Base-by-base conservation (phyloP, 2,797 vertebrate genomes). In the Pangasius macronema region DNA sequence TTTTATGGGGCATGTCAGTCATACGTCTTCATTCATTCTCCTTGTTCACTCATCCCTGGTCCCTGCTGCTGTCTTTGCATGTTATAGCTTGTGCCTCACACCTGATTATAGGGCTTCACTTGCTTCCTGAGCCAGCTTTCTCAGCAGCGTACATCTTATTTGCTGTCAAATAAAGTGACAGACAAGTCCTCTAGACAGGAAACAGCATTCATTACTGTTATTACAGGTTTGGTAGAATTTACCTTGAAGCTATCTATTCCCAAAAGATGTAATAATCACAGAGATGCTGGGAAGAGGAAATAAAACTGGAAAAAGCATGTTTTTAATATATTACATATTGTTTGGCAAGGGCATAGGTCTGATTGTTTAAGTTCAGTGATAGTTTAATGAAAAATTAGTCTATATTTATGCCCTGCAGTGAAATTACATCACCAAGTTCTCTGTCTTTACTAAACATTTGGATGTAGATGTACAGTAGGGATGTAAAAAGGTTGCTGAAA, bases 21-120 rank as follows among this genome's bases (percentile, higher is more conserved):
- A 72, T 27, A 6, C 20, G 2, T 85, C 55, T 83, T 42, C 5
- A 67, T 68, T 86, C 76, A 22, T 39, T 87, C 76, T 87, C 79
- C 63, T 13, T 67, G 42, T 63, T 88, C 86, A 88, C 76, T 90
- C 59, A 49, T 79, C 46, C 65, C 80, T 85, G 83, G 57, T 83
- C 73, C 18, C 82, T 46, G 36, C 75, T 57, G 53, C 36, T 82
- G 82, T 73, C 67, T 85, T 70, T 63, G 87, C 87, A 14, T 87
- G 91, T 88, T 61, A 80, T 55, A 83, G 77, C 91, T 89, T 90
- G 91, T 18, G 76, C 86, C 81, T 85, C 53, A n/a, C 81, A 83
- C 73, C 20, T 90, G 67, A 91, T 91, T 91, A 88, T 70, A 91
- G 83, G 67, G 77, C 87, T 55, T 67, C 22, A 86, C 81, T 77